These are phyloP conservation scores for Aelia acuminata DNA, from an alignment of 2,888 invertebrate genomes.

Conservation along the genomic window DNA sequence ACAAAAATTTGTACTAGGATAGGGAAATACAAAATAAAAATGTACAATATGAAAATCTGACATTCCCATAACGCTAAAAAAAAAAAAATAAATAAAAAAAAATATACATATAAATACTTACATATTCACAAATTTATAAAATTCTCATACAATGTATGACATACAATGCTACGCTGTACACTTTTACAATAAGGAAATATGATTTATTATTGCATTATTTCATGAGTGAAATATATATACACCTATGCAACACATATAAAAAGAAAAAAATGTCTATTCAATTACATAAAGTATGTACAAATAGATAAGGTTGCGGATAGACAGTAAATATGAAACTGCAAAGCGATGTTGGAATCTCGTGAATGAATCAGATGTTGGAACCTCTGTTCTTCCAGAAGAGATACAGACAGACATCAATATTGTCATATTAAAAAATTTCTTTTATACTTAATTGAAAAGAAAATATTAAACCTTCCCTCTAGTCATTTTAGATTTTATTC, in stretches of 20 bases:
- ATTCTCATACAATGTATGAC: slow-evolving; percentile 12
- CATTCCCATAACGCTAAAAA: slow-evolving; percentile 54
- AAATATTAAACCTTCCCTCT: background rate
- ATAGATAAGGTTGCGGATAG: slow-evolving; percentile 25
- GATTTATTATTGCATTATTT: slow-evolving; percentile 56
- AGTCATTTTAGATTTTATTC: background rate
- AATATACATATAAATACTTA: slow-evolving; percentile 53
- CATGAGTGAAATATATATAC: background rate
- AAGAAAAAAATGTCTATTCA: background rate
- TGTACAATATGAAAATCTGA: slow-evolving; percentile 53
- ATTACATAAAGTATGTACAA: slow-evolving; percentile 37
- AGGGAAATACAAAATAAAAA: slow-evolving; percentile 54
- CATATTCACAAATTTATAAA: slow-evolving; percentile 52
- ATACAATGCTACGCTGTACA: slow-evolving; percentile 55
- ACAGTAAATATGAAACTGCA: slow-evolving; percentile 49
- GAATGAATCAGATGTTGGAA: background rate
- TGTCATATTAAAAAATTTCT: background rate
- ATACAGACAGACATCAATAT: background rate
- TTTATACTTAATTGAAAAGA: background rate
- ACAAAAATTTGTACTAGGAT: slow-evolving; percentile 57
- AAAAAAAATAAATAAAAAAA: slow-evolving; percentile 52
- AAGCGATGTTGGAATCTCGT: background rate
- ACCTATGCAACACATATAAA: background rate
- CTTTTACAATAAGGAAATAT: slow-evolving; percentile 36
- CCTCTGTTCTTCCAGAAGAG: background rate